These are phyloP conservation scores for Phalacrocorax aristotelis DNA, from an alignment of 2,113 vertebrate genomes.

Conservation along the genomic window DNA sequence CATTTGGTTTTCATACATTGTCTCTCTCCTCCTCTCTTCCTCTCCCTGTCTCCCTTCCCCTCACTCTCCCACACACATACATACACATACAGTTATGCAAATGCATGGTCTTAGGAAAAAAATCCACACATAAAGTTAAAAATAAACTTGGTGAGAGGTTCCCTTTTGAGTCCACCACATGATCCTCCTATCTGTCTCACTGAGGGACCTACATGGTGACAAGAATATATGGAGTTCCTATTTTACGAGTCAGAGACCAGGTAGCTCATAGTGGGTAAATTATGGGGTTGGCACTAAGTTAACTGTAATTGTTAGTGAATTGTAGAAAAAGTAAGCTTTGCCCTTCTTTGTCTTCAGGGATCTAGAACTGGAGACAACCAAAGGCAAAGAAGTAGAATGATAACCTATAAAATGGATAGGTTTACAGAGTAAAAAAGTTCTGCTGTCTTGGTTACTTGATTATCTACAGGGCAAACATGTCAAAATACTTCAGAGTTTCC, in stretches of 20 bases:
- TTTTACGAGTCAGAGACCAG: neutral
- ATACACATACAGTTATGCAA: neutral
- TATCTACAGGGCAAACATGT: neutral
- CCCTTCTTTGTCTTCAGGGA: neutral
- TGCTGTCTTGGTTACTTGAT: neutral
- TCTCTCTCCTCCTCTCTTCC: neutral
- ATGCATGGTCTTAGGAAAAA: neutral
- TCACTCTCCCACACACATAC: neutral
- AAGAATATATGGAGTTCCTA: fast-evolving
- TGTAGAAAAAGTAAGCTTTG: neutral
- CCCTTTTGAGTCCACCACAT: neutral
- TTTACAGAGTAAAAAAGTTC: neutral
- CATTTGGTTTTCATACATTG: neutral
- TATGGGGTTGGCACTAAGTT: neutral
- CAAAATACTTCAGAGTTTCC: neutral
- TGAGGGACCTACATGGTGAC: fast-evolving
- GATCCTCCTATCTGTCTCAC: neutral
- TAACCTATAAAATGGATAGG: fast-evolving
- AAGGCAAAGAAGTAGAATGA: neutral
- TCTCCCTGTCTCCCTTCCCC: fast-evolving
- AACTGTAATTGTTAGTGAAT: neutral
- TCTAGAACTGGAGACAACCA: neutral
- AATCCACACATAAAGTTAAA: neutral
- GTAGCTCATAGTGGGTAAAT: neutral
- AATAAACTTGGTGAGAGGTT: neutral